Conservation (phyloP, 2,797 vertebrate species). For the Gambusia yucatana region DNA sequence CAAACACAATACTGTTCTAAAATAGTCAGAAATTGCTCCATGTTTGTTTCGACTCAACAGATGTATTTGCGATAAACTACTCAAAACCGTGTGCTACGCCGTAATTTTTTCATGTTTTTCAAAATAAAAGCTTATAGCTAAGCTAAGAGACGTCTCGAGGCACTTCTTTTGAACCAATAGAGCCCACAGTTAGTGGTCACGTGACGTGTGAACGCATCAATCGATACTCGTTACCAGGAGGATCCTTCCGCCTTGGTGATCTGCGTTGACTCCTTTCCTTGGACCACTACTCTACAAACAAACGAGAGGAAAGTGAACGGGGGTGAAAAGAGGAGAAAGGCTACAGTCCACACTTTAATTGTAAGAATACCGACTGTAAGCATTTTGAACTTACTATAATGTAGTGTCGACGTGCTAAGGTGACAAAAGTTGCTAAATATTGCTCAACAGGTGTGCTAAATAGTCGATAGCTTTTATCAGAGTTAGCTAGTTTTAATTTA, state of each 20-base stretch:
- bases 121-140: slow-evolving; percentile 13
- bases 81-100: no score
- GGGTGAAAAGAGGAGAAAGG: not conserved
- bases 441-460: slow-evolving; percentile 60
- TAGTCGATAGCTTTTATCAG: slow-evolving; percentile 41
- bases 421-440: not conserved
- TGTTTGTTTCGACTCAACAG: no score
- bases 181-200: not conserved
- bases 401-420: not conserved
- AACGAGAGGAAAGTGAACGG: slow-evolving; percentile 19
- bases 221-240: not conserved
- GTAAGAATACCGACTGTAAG: slow-evolving; percentile 12
- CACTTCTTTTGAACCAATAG: not conserved
- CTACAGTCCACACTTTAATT: not conserved
- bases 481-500: not conserved
- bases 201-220: not conserved
- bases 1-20: not conserved
- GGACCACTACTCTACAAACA: slow-evolving; percentile 27
- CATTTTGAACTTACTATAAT: not conserved
- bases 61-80: no score
- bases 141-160: not conserved
- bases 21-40: not conserved
- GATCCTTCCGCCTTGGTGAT: slow-evolving; percentile 43
- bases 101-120: slow-evolving; percentile 2
- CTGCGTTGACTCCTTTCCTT: not conserved